Base-by-base conservation (phyloP, 2,113 vertebrate genomes). In the Physeter macrocephalus region DNA sequence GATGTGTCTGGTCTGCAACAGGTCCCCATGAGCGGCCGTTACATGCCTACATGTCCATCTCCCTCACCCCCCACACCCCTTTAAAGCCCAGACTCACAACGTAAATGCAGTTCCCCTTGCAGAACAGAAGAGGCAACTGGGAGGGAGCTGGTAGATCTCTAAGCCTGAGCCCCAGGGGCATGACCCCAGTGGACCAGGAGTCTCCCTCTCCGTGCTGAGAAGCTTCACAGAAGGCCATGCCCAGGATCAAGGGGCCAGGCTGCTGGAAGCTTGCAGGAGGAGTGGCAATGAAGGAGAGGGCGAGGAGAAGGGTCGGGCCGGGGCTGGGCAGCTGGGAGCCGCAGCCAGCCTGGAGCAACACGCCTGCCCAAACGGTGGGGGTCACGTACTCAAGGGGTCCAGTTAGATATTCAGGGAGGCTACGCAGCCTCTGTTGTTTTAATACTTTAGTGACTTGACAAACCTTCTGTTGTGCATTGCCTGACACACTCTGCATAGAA, bases 271-370 rank as follows among this genome's bases (percentile, higher is more conserved):
- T 46, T 34, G 7, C 10, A 4, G 46, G 61, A 43, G 43, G 62
- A 39, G 43, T 13, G 23, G 23, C 18, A n/a, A 25, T 15, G 17
- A 52, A 52, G 49, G 54, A 14, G 10, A 20, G 25, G 74, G 31
- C 17, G 21, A 49, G 41, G 21, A 41, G 49, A 69, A n/a, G 69
- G 31, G 14, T 14, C 41, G 18, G 57, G 41, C 25, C 8, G 12
- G 7, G 36, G 4, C 6, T 23, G 20, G 69, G 52, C 29, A 54
- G 15, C 17, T 4, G n/a, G 49, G 39, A 85, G 43, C 75, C 72
- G 34, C 10, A 13, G 46, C 36, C 17, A 10, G 8, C 18, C 13
- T n/a, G 21, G 31, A n/a, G 39, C 4, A 0, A 3, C 3, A 0
- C 31, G 64, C 29, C 6, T 93, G 20, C 41, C 46, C 84, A 39